These are phyloP conservation scores for Scaptomyza pallida DNA, from an alignment of 1,140 invertebrate species.

Conservation along the genomic window DNA sequence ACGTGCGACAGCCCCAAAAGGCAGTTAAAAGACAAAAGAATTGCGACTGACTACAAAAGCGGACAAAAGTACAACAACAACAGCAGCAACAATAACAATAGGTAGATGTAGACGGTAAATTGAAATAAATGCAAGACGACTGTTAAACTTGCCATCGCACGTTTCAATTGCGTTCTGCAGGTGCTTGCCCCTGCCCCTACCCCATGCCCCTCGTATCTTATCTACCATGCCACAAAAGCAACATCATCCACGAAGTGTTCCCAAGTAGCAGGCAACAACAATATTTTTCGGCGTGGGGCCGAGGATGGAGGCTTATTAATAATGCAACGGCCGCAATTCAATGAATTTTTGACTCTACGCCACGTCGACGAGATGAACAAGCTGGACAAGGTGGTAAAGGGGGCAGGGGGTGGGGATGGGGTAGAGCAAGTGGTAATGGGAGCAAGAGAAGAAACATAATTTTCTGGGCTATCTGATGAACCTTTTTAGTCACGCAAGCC, in stretches of 20 bases:
- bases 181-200: background rate
- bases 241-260: slow-evolving; percentile 44
- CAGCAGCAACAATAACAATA: background rate
- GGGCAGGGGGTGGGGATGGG: background rate
- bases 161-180: slow-evolving; percentile 69
- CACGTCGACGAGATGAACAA: slow-evolving; percentile 27
- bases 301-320: slow-evolving; percentile 74
- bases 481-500: slow-evolving; percentile 67
- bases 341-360: slow-evolving; percentile 77
- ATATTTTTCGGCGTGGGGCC: slow-evolving; percentile 61
- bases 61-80: slow-evolving; percentile 15
- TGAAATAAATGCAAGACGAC: slow-evolving; percentile 81
- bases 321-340: slow-evolving; percentile 81
- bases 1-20: slow-evolving; percentile 45
- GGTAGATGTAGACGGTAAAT: slow-evolving; percentile 62
- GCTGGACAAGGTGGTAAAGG: background rate
- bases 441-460: slow-evolving; percentile 60
- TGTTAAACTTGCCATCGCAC: slow-evolving; percentile 76
- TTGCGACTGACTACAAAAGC: slow-evolving; percentile 49
- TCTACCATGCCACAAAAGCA: slow-evolving; percentile 5
- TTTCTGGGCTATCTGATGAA: slow-evolving; percentile 75
- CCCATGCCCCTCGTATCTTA: background rate
- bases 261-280: slow-evolving; percentile 66
- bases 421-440: background rate
- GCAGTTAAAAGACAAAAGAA: slow-evolving; percentile 77